These are phyloP conservation scores for Linurgus olivaceus DNA, from an alignment of 2,797 vertebrate genomes.

Conservation along the genomic window DNA sequence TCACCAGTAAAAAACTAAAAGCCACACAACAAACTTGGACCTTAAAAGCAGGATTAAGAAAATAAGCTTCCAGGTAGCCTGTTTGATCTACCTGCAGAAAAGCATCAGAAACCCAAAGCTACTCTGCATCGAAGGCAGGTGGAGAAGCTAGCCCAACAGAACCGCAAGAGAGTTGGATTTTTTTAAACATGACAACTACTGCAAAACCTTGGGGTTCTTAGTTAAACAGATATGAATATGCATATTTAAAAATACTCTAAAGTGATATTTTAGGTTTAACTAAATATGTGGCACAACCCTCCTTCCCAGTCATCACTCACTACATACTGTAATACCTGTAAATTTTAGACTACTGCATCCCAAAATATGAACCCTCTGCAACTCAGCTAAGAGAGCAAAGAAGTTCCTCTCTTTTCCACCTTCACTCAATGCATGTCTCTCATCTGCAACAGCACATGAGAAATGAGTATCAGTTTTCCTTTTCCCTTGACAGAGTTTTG, in stretches of 20 bases:
- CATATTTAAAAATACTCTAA: not conserved
- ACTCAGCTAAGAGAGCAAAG: not conserved
- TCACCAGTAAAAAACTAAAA: not conserved
- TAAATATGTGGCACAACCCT: not conserved
- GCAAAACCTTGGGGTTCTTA: not conserved
- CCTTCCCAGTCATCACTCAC: not conserved
- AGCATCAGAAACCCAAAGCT: not conserved
- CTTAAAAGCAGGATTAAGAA: not conserved
- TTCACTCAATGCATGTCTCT: not conserved
- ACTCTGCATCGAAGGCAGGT: not conserved
- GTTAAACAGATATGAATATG: not conserved
- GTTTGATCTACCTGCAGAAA: not conserved
- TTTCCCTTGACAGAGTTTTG: not conserved
- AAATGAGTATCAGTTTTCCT: not conserved
- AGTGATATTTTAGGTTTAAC: not conserved
- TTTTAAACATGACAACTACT: not conserved
- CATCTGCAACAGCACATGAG: not conserved
- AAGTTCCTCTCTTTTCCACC: not conserved
- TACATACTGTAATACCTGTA: not conserved
- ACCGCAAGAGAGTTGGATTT: not conserved
- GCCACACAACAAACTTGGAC: not conserved
- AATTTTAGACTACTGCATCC: not conserved
- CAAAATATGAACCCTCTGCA: not conserved
- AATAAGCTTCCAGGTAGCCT: not conserved
- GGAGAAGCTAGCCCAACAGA: not conserved